Evolutionary conservation across 2,797 vertebrate genomes (phyloP).

Genomic region (Lepidocolaptes lacrymiger): DNA sequence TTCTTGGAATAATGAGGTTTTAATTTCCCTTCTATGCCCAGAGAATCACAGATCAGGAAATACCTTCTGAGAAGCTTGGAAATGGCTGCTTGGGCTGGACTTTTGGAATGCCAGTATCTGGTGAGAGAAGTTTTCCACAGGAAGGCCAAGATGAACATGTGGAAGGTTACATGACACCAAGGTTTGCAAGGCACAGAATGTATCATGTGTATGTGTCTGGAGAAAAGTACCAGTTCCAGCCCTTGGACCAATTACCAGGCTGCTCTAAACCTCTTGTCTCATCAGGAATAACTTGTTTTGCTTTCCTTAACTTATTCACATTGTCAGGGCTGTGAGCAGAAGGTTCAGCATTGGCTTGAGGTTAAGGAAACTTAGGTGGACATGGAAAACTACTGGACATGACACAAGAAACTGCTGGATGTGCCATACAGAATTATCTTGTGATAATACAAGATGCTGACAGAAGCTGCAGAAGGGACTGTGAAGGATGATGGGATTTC

Average conservation of each 20-base stretch:
- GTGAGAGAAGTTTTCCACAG: not conserved
- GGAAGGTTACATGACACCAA: not conserved
- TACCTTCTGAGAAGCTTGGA: not conserved
- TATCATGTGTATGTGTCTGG: not conserved
- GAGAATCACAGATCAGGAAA: not conserved
- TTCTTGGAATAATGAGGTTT: not conserved
- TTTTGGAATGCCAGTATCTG: not conserved
- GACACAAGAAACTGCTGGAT: not conserved
- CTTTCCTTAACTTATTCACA: not conserved
- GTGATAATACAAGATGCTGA: not conserved
- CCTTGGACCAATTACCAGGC: not conserved
- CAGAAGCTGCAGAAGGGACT: not conserved
- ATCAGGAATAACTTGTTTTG: not conserved
- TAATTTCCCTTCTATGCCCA: not conserved
- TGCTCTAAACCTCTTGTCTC: not conserved
- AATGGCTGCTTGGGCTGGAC: not conserved
- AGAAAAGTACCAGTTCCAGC: not conserved
- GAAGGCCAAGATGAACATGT: not conserved
- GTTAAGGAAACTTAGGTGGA: not conserved
- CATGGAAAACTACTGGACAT: not conserved
- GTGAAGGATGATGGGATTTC: not conserved
- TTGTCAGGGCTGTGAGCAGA: not conserved
- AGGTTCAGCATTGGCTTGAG: not conserved
- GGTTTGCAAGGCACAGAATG: not conserved
- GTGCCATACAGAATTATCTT: not conserved